Percentiles rank a stretch among this genome's conserved stretches.
Conservation (phyloP, 2,113 vertebrate species). For the Puntigrus tetrazona region DNA sequence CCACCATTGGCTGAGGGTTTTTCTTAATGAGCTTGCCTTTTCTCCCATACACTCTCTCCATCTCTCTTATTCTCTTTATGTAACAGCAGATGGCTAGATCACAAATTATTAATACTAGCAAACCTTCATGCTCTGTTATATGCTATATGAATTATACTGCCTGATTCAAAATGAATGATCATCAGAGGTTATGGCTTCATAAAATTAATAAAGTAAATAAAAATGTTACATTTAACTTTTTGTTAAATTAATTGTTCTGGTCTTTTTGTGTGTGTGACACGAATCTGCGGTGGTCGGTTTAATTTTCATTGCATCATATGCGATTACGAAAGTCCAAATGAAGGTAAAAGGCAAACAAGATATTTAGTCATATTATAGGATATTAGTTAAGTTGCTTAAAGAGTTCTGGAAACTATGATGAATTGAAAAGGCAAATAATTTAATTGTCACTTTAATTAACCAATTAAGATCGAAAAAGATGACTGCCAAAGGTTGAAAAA, state of each 20-base stretch:
- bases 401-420: no score
- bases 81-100: background rate
- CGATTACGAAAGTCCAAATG: no score
- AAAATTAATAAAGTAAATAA: background rate
- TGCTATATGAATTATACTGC: background rate
- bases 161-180: background rate
- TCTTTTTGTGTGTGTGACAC: no score
- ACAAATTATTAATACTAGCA: conserved; percentile 1
- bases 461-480: no score
- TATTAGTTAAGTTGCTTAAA: no score
- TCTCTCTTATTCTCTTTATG: background rate
- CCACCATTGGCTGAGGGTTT: background rate
- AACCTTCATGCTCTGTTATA: background rate
- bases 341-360: no score
- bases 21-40: background rate
- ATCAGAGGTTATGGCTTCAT: background rate
- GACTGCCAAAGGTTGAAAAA: no score
- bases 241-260: background rate
- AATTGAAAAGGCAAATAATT: no score
- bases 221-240: background rate
- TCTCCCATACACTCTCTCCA: background rate
- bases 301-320: no score
- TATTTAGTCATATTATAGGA: no score
- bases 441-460: no score
- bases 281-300: no score